These are phyloP conservation scores for Euborellia annulipes DNA, from an alignment of 1,140 invertebrate species.

Conservation along the genomic window DNA sequence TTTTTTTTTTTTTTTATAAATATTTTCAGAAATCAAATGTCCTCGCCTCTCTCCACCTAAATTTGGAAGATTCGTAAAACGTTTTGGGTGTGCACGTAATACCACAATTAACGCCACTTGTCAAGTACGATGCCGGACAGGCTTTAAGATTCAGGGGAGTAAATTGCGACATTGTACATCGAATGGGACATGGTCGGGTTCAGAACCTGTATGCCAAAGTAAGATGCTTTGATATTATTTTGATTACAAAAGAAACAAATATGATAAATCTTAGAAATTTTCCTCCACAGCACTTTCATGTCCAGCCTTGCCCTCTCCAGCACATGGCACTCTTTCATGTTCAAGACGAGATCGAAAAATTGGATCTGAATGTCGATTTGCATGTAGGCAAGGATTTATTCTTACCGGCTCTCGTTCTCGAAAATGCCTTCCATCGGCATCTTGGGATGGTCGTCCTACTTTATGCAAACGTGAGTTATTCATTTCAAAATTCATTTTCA, in stretches of 20 bases:
- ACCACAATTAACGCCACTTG: conserved; percentile 54
- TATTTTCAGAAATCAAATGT: conserved; percentile 39
- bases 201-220: conserved; percentile 40
- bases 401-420: conserved; percentile 46
- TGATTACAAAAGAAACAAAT: conserved; percentile 1
- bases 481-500: conserved; percentile 2
- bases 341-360: conserved; percentile 37
- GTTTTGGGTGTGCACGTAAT: conserved; percentile 15
- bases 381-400: conserved; percentile 43
- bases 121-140: conserved; percentile 46
- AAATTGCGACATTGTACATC: conserved; percentile 47
- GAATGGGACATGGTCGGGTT: conserved; percentile 49
- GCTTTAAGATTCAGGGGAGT: conserved; percentile 43
- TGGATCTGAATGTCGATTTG: conserved; percentile 47
- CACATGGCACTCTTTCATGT: conserved; percentile 42
- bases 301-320: conserved; percentile 32
- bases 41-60: conserved; percentile 37
- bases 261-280: too few species aligned
- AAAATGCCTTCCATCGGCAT: conserved; percentile 46
- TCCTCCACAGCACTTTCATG: conserved; percentile 43
- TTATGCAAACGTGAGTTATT: conserved; percentile 42
- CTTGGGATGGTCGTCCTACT: conserved; percentile 50
- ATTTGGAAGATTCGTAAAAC: conserved; percentile 51
- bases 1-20: conserved; percentile 3
- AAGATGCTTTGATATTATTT: conserved; percentile 18